Percentiles rank a stretch among this genome's conserved stretches.
Conservation (phyloP, 2,888 invertebrate genomes). For the Gastracanthus pulcherrimus region DNA sequence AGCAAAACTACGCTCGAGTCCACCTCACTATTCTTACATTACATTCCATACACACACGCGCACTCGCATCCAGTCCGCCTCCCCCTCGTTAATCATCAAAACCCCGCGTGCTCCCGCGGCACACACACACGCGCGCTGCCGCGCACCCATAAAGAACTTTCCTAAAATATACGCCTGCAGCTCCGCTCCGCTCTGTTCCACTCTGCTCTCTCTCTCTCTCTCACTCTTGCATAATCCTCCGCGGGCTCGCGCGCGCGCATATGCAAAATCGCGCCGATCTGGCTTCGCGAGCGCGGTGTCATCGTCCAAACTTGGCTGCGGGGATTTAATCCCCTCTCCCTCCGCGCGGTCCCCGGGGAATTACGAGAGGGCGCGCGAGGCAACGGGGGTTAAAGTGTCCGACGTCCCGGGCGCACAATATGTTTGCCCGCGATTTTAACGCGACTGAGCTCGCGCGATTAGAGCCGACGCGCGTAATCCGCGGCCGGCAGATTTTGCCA, state of each 20-base stretch:
- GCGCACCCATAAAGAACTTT: slow-evolving; percentile 34
- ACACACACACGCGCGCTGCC: neutral
- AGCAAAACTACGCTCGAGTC: neutral
- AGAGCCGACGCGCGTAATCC: slow-evolving; percentile 35
- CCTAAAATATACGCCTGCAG: slow-evolving; percentile 17
- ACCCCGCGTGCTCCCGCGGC: neutral
- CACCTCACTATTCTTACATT: slow-evolving; percentile 2
- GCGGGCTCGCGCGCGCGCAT: slow-evolving; percentile 10
- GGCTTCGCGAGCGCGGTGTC: slow-evolving; percentile 36
- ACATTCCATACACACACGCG: neutral
- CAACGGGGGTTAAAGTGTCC: slow-evolving; percentile 43
- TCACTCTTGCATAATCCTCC: slow-evolving; percentile 16
- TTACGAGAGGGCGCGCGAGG: slow-evolving; percentile 7
- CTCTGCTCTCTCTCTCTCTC: too few species aligned
- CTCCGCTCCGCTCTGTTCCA: too few species aligned
- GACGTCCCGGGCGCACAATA: too few species aligned
- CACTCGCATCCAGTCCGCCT: neutral
- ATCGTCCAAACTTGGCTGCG: slow-evolving; percentile 39
- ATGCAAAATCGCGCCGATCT: slow-evolving; percentile 27
- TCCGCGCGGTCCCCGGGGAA: neutral
- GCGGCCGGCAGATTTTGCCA: neutral
- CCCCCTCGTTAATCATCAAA: slow-evolving; percentile 2
- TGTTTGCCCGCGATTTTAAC: slow-evolving; percentile 1
- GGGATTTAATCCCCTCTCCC: slow-evolving; percentile 53
- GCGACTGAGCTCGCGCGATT: slow-evolving; percentile 16